A percentile compares a stretch with the other conserved stretches of the same genome.
phyloP scores from a whole-genome alignment of 2,797 vertebrate genomes.

The Microchirus variegatus region DNA sequence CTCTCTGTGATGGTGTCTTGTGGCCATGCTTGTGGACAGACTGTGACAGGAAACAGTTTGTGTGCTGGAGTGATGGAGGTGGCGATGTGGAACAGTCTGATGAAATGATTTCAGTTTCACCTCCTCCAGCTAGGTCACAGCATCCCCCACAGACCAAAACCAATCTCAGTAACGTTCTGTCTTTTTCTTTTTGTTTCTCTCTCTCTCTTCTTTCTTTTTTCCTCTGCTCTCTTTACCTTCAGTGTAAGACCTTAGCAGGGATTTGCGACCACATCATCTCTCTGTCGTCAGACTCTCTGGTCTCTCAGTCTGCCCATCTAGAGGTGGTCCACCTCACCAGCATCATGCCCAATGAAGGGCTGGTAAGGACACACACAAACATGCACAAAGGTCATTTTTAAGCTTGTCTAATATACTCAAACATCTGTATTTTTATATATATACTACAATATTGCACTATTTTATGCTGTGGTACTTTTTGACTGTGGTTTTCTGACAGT shows the following conservation, averaged over 20 bases:
- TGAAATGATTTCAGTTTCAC: conserved; percentile 73
- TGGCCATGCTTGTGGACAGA: conserved; percentile 55
- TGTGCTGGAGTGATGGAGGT: conserved; percentile 61
- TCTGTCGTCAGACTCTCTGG: conserved; percentile 90
- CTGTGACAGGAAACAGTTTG: conserved; percentile 72
- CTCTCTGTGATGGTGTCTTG: conserved; percentile 57
- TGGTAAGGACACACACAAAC: conserved; percentile 78
- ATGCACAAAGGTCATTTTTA: background rate
- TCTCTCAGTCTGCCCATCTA: conserved; percentile 88
- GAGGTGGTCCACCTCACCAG: conserved; percentile 90
- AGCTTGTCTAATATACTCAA: too few relatives aligned
- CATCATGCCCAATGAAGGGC: conserved; percentile 86
- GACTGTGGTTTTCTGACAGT: too few relatives aligned
- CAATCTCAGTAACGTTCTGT: conserved; percentile 68
- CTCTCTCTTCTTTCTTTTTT: conserved; percentile 17
- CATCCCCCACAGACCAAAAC: conserved; percentile 56
- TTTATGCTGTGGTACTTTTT: too few relatives aligned
- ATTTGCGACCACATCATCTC: conserved; percentile 96
- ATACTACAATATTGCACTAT: too few relatives aligned
- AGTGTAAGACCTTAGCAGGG: conserved; percentile 94
- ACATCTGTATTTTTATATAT: too few relatives aligned
- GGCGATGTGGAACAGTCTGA: conserved; percentile 72
- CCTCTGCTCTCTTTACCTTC: conserved; percentile 27
- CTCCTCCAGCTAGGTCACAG: conserved; percentile 71
- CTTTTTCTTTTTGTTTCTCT: conserved; percentile 28